These are phyloP conservation scores for Tachysurus fulvidraco DNA, from an alignment of 2,113 vertebrate species.

Conservation along the genomic window DNA sequence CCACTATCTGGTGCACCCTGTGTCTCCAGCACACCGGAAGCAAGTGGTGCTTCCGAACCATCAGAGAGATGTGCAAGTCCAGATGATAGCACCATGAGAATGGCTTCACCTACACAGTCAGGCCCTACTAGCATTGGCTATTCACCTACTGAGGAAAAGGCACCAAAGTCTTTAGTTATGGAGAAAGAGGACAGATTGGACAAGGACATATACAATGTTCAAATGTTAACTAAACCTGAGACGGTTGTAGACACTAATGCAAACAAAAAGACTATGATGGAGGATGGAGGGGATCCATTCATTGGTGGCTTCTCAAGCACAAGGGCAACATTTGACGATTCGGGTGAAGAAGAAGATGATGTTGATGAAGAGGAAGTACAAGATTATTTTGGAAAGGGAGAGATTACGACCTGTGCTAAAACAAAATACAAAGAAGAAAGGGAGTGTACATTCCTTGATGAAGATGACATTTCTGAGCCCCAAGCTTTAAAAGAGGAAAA, in stretches of 20 bases:
- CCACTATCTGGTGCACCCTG: conserved; percentile 59
- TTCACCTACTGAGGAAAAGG: conserved; percentile 89
- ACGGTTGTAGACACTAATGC: conserved; percentile 45
- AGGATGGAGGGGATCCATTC: conserved; percentile 52
- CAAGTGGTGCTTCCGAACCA: conserved; percentile 69
- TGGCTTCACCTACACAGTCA: conserved; percentile 90
- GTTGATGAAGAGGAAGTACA: conserved; percentile 49
- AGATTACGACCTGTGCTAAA: conserved; percentile 68
- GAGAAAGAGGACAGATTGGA: conserved; percentile 58
- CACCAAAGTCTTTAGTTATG: conserved; percentile 65
- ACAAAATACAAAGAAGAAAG: conserved; percentile 83
- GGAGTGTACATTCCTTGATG: conserved; percentile 89
- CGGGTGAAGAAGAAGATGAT: conserved; percentile 69
- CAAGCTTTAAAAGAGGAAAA: conserved; percentile 61
- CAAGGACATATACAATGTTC: conserved; percentile 45
- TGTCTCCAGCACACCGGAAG: conserved; percentile 65
- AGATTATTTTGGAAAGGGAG: conserved; percentile 59
- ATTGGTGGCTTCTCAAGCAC: conserved; percentile 72
- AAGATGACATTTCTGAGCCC: conserved; percentile 72
- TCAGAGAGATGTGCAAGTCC: conserved; percentile 90
- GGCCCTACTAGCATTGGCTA: conserved; percentile 91
- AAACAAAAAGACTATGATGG: conserved; percentile 60
- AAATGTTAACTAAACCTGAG: conserved; percentile 61
- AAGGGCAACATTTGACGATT: conserved; percentile 75
- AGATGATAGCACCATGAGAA: conserved; percentile 92